A percentile compares a stretch with the other conserved stretches of the same genome.
phyloP scores from a whole-genome alignment of 1,140 invertebrate genomes.

The Riptortus pedestris region DNA sequence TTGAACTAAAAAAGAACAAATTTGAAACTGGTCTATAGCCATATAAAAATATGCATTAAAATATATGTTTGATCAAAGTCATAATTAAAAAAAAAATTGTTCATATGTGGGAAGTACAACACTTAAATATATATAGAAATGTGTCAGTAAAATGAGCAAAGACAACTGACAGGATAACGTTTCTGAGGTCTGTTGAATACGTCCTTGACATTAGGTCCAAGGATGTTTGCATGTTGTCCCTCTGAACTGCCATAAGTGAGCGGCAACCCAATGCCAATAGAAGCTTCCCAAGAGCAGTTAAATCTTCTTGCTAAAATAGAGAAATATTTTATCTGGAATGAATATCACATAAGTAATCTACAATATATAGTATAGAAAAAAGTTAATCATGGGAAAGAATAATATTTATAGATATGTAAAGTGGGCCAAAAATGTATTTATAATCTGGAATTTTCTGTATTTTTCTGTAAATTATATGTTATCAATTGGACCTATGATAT shows the following conservation, averaged over 20 bases:
- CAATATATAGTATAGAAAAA: background rate
- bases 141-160: no score
- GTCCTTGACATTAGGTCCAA: constrained; percentile 79
- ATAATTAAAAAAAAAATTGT: no score
- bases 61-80: no score
- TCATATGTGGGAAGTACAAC: no score
- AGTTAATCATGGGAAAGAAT: background rate
- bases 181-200: constrained; percentile 86
- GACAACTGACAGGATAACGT: constrained; percentile 75
- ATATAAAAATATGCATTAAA: no score
- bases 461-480: no score
- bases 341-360: background rate
- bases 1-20: no score
- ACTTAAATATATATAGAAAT: no score
- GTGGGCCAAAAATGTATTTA: no score
- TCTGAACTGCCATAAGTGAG: constrained; percentile 72
- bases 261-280: constrained; percentile 85
- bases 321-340: background rate
- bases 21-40: no score
- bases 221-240: constrained; percentile 73
- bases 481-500: no score
- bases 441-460: no score
- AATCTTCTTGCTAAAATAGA: constrained; percentile 68
- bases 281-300: constrained; percentile 80
- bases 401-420: background rate